Evolutionary conservation across 2,888 invertebrate genomes (phyloP).

Genomic region (Flabesymbios commensalis): DNA sequence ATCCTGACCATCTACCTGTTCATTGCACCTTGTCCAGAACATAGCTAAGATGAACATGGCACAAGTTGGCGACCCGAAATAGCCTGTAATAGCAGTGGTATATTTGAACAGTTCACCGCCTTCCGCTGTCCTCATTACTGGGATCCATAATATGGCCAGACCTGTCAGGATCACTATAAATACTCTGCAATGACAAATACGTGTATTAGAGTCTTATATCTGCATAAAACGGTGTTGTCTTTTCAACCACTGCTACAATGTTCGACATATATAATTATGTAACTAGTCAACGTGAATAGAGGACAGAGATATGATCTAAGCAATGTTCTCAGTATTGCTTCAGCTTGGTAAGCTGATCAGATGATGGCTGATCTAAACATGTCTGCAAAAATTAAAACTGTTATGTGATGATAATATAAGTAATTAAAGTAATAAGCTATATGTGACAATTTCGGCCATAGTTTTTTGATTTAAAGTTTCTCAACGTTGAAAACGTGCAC

Average conservation of each 20-base stretch:
- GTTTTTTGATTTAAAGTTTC: background rate
- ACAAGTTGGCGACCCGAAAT: constrained; percentile 32
- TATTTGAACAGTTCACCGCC: constrained; percentile 32
- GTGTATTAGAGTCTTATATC: background rate
- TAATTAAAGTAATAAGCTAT: background rate
- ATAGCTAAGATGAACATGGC: constrained; percentile 34
- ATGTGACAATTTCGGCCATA: background rate
- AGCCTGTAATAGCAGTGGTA: constrained; percentile 26
- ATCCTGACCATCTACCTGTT: constrained; percentile 12
- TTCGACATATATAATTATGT: no score
- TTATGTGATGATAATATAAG: no score
- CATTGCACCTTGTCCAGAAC: constrained; percentile 25
- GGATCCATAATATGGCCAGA: constrained; percentile 27
- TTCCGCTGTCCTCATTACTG: constrained; percentile 25
- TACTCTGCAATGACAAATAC: constrained; percentile 23
- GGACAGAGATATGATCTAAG: no score
- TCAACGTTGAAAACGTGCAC: no score
- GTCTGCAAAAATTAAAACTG: no score
- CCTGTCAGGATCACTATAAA: constrained; percentile 28
- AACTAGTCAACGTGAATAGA: no score
- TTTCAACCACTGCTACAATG: no score
- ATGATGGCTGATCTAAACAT: no score
- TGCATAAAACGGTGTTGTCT: background rate
- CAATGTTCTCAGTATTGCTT: no score
- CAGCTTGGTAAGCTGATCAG: no score